These are phyloP conservation scores for Anguilla rostrata DNA, from an alignment of 2,113 vertebrate genomes.

Conservation along the genomic window DNA sequence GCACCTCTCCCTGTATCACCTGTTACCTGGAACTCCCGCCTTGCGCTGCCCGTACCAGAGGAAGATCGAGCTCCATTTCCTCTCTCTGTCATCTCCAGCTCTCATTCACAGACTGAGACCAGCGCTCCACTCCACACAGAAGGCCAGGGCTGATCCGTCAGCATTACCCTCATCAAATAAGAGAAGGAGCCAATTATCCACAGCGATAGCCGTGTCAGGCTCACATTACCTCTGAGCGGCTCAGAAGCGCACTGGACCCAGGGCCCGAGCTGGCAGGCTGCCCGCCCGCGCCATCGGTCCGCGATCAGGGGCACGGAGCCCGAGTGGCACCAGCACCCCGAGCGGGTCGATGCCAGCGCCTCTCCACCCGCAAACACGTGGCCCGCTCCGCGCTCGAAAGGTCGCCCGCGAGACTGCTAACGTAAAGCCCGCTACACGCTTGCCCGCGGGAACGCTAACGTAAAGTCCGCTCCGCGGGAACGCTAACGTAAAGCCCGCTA, in stretches of 20 bases:
- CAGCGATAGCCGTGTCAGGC: background rate
- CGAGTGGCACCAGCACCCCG: slow-evolving; percentile 18
- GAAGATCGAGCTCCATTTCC: no score
- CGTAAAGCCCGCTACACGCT: no score
- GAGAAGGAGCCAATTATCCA: background rate
- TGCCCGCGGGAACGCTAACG: no score
- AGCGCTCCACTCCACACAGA: background rate
- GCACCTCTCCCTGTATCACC: no score
- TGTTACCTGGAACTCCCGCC: background rate
- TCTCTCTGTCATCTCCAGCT: background rate
- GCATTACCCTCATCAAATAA: background rate
- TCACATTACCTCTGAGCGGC: background rate
- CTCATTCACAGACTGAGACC: background rate
- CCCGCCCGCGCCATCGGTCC: slow-evolving; percentile 44
- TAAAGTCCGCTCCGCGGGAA: no score
- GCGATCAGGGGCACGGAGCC: slow-evolving; percentile 45
- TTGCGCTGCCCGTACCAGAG: no score
- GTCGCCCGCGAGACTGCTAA: slow-evolving; percentile 31
- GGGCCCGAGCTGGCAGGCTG: slow-evolving; percentile 14
- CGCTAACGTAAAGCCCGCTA: no score
- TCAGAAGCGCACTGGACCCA: slow-evolving; percentile 8
- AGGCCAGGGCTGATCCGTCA: background rate
- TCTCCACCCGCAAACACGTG: slow-evolving; percentile 26
- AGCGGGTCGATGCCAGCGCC: slow-evolving; percentile 44
- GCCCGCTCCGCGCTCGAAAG: slow-evolving; percentile 26